Conservation (phyloP, 2,888 invertebrate genomes). For the Tenthredo amoena region DNA sequence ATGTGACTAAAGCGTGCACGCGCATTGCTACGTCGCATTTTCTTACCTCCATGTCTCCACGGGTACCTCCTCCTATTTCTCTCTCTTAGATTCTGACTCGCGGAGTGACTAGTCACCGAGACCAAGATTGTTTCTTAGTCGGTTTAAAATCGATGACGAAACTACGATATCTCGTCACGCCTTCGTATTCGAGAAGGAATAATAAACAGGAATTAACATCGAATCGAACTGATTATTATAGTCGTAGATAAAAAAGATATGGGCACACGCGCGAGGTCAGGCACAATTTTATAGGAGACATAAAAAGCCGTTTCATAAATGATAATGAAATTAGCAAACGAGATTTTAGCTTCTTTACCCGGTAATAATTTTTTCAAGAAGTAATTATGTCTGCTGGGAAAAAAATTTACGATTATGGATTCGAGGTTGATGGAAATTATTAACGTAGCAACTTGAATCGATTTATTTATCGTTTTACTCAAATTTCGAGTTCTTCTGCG, state of each 20-base stretch:
- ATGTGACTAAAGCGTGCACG: conserved; percentile 32
- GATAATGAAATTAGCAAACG: too few species aligned
- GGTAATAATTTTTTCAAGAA: too few species aligned
- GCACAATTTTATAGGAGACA: background rate
- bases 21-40: conserved; percentile 5
- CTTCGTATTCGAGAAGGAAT: conserved; percentile 61
- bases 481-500: background rate
- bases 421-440: too few species aligned
- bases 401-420: background rate
- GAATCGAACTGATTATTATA: conserved; percentile 53
- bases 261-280: background rate
- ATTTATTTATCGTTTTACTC: too few species aligned
- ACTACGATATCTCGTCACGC: conserved; percentile 67
- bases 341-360: too few species aligned
- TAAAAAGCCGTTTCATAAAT: background rate
- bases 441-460: background rate
- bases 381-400: too few species aligned
- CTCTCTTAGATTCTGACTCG: conserved; percentile 32
- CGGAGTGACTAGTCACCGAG: conserved; percentile 47
- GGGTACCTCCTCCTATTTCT: background rate
- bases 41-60: background rate
- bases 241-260: background rate
- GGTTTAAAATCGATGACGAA: conserved; percentile 63
- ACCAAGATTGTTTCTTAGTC: conserved; percentile 68
- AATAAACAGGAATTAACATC: conserved; percentile 71